Percentiles rank a stretch among this genome's conserved stretches.
Evolutionary conservation across 2,888 invertebrate species (phyloP).

Genomic region (Dione juno): DNA sequence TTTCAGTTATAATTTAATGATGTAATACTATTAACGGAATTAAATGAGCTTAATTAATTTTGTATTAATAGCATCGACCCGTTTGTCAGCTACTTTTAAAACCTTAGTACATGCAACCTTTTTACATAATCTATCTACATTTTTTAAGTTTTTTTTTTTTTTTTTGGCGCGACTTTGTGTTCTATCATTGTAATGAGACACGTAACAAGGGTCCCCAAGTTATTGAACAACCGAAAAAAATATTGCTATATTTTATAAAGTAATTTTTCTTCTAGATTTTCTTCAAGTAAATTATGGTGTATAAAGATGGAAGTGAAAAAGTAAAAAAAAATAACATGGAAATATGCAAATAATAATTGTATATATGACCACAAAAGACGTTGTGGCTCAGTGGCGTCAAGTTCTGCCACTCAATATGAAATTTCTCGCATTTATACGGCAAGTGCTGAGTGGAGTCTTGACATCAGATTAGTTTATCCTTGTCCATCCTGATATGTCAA

Average conservation of each 20-base stretch:
- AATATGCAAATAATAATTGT: too few relatives aligned
- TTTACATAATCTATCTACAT: slow-evolving; percentile 27
- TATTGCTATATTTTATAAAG: slow-evolving; percentile 26
- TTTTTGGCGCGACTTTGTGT: slow-evolving; percentile 21
- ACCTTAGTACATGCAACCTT: neutral
- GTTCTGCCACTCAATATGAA: neutral
- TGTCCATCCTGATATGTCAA: too few relatives aligned
- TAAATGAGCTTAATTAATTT: too few relatives aligned
- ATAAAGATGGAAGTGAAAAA: too few relatives aligned
- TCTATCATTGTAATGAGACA: slow-evolving; percentile 40
- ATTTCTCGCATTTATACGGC: neutral
- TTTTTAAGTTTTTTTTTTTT: slow-evolving; percentile 17
- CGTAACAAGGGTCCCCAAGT: slow-evolving; percentile 37
- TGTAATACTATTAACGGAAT: too few relatives aligned
- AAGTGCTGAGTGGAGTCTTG: too few relatives aligned
- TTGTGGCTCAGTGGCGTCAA: neutral
- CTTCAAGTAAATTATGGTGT: neutral
- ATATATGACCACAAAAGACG: too few relatives aligned
- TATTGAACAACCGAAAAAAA: slow-evolving; percentile 28
- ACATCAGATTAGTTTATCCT: too few relatives aligned
- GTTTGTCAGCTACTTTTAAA: too few relatives aligned
- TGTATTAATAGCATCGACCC: too few relatives aligned
- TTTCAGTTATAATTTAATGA: too few relatives aligned
- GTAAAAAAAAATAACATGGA: too few relatives aligned
- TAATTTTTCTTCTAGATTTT: slow-evolving; percentile 11